Base-by-base conservation (phyloP, 2,888 invertebrate genomes). In the Eumacrocentrus americanus region DNA sequence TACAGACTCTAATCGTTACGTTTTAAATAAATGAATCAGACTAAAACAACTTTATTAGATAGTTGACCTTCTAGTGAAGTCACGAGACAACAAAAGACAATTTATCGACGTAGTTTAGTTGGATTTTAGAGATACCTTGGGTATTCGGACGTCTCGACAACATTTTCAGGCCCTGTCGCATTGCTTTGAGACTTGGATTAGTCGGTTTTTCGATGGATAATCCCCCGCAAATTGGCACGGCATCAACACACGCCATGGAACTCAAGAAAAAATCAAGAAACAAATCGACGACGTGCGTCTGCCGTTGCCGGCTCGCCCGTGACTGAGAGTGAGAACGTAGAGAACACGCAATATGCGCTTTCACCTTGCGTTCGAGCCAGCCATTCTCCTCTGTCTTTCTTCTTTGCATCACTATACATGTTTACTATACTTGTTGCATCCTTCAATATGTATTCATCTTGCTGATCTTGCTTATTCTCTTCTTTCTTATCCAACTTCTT, bases 141-240 rank as follows among this genome's bases (percentile, higher is more conserved):
- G 80, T 80, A 65, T 80, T 80, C 60, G 80, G 80, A 66, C 80
- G 74, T 60, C 76, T 73, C 60, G 74, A 67, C 46, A 77, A 68
- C 61, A 72, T 73, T 66, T 70, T 74, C 66, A 72, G 65, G 67
- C 72, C 71, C 65, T 78, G 75, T 74, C 74, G 78, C 80, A 80
- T 80, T 11, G 20, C 34, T 25, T 25, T 53, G 23, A 5, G 20
- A 50, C 11, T 50, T 16, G 18, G 16, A 11, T n/a, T 29, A 34
- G 16, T 50, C 50, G 20, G 18, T 50, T 25, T 25, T 44, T 20
- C 23, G 12, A 35, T 25, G 16, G 34, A 35, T 18, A 47, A 34
- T 16, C 22, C 16, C 14, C 29, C 20, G 42, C 22, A 35, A 46
- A 14, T 34, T 29, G 9, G 16, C 12, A n/a, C 35, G 35, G 16